Base-by-base conservation (phyloP, 2,113 vertebrate genomes). In the Rallus limicola region DNA sequence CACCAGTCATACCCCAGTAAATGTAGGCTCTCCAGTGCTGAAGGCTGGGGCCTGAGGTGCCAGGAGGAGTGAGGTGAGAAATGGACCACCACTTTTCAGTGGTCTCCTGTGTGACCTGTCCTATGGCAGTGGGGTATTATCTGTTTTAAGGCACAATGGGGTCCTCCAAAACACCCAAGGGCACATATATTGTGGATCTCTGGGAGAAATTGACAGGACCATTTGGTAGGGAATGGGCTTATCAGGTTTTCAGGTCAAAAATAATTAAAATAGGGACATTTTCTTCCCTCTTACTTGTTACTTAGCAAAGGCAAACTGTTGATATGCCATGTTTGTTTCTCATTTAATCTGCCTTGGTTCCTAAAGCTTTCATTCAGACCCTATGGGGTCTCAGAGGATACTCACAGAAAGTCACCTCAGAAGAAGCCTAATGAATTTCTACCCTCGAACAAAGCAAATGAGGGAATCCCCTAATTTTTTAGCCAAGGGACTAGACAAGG, bases 171-270 rank as follows among this genome's bases (percentile, higher is more conserved):
- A 46, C 8, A 28, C 11, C 18, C 59, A 38, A 10, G 23, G 24
- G 8, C 14, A 21, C 23, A 2, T 0, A 0, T 10, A 25, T 17
- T 31, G 29, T 25, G 38, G 17, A 52, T 31, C 4, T 24, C 13
- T 58, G 53, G 24, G 28, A 53, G 72, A 44, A 86, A 40, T 3
- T 70, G 16, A 5, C 33, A 58, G 33, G 19, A 93, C 6, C 3
- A 6, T 80, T 26, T 34, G 3, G 11, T 36, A 56, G 23, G 15
- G 10, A 36, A 16, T 8, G 36, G 6, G 36, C n/a, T 80, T 48
- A 48, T 70, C 7, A 29, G 4, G 34, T 18, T 71, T 16, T 42
- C 9, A 83, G 28, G 16, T 11, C 10, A 40, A 88, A 90, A 65
- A 4, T 5, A 60, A 21, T 26, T 25, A 19, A 60, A 63, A 44